phyloP scores from a whole-genome alignment of 2,797 vertebrate genomes.

The Tokudaia muenninki region DNA sequence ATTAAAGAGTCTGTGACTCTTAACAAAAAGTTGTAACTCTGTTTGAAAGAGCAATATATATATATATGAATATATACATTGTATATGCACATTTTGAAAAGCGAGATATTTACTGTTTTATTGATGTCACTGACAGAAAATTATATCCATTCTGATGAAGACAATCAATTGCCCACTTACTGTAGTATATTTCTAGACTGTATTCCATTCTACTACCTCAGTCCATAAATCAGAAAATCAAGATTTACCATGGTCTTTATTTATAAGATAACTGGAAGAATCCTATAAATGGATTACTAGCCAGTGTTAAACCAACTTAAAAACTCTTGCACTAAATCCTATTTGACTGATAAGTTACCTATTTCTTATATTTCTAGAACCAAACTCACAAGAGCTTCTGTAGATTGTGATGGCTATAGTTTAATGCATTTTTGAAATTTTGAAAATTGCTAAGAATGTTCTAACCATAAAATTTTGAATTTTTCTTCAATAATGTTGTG shows the following conservation, averaged over 20 bases:
- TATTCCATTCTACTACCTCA: background rate
- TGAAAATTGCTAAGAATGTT: background rate
- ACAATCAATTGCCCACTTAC: background rate
- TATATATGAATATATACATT: too few relatives aligned
- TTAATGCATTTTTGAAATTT: background rate
- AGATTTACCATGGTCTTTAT: background rate
- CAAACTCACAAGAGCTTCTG: background rate
- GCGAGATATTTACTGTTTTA: background rate
- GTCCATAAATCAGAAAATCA: background rate
- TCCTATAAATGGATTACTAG: background rate
- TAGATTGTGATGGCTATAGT: background rate
- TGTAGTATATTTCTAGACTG: background rate
- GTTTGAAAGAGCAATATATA: background rate
- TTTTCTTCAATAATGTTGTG: background rate
- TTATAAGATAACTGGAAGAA: background rate
- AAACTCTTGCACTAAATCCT: background rate
- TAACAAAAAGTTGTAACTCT: background rate
- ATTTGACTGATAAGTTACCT: background rate
- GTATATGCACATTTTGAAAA: background rate
- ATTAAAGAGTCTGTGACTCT: background rate
- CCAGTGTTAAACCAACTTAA: conserved; percentile 11
- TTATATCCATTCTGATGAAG: background rate
- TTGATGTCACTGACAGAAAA: background rate
- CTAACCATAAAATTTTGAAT: background rate
- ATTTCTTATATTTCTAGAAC: background rate